Percentiles rank a stretch among this genome's conserved stretches.
Evolutionary conservation across 35 echinoderm and acorn worm genomes (phyloP).

Genomic region (Ophioderma brevispina): DNA sequence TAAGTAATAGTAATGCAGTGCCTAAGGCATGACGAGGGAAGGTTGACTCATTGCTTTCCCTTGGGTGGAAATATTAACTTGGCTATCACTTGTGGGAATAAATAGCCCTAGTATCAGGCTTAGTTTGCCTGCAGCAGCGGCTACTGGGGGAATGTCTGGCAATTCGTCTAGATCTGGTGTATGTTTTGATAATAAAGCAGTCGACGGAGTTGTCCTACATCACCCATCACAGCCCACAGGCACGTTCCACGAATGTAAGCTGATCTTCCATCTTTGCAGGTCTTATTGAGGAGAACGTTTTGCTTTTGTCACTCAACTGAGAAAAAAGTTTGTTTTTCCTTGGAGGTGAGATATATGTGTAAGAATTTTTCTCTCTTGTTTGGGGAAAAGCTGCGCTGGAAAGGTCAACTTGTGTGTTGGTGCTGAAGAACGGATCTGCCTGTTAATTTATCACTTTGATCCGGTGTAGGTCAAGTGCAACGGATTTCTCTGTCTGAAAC

Average conservation of each 20-base stretch:
- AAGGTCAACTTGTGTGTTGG: neutral
- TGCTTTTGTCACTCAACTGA: too few species aligned
- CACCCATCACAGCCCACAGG: too few species aligned
- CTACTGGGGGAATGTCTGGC: too few species aligned
- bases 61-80: constrained; percentile 8
- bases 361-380: neutral
- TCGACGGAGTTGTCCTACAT: too few species aligned
- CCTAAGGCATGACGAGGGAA: neutral
- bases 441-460: neutral
- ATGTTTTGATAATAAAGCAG: too few species aligned
- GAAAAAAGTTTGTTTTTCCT: too few species aligned
- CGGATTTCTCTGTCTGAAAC: neutral
- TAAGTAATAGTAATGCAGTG: neutral
- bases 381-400: neutral
- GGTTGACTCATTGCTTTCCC: neutral
- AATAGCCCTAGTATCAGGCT: too few species aligned
- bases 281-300: too few species aligned
- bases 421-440: neutral
- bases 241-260: too few species aligned
- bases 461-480: neutral
- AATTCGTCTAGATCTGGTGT: too few species aligned
- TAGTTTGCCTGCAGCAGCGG: too few species aligned
- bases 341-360: neutral
- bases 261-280: too few species aligned
- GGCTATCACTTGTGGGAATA: neutral